Base-by-base conservation (phyloP, 2,113 vertebrate genomes). In the Typhlomys cinereus region DNA sequence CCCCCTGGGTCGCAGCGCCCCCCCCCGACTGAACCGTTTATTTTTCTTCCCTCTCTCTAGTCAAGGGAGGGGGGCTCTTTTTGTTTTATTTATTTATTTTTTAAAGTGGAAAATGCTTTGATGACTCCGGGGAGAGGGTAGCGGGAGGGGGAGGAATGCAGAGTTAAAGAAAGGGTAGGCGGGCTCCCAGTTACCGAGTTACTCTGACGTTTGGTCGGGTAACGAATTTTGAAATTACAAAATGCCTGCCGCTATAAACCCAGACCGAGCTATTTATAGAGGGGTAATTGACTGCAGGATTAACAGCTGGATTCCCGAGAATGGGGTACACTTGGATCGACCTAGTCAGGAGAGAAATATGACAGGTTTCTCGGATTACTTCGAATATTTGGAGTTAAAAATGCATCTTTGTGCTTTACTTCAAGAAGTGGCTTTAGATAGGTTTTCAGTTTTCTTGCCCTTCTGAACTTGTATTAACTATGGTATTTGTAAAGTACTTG, bases 1-100 rank as follows among this genome's bases (percentile, higher is more conserved):
- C 95, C 96, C 95, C 95, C 96, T 95, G 94, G 70, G 61, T 83
- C 93, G 94, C 96, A 96, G 96, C 96, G 96, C 96, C 96, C 94
- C 95, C 96, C 96, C 96, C 44, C 3, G 95, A 92, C 96, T 90
- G 92, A 91, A 92, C 96, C 92, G 94, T 95, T 97, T 96, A 95
- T 93, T 96, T 93, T 96, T 94, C 86, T 31, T 18, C 36, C 78
- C 79, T 70, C 57, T 70, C 81, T 67, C 52, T 67, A 57, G 59
- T 78, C 9, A 50, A 44, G 76, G 59, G 61, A 20, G 74, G 94
- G 91, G 87, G 64, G 44, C 9, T 13, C 18, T 69, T 62, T 96
- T 94, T 90, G 92, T 82, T 70, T 70, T 94, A 86, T n/a, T n/a
- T n/a, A n/a, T n/a, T n/a, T 91, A 94, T 69, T 73, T 59, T 39